Conservation (phyloP, 1,140 invertebrate species). For the Patella vulgata region DNA sequence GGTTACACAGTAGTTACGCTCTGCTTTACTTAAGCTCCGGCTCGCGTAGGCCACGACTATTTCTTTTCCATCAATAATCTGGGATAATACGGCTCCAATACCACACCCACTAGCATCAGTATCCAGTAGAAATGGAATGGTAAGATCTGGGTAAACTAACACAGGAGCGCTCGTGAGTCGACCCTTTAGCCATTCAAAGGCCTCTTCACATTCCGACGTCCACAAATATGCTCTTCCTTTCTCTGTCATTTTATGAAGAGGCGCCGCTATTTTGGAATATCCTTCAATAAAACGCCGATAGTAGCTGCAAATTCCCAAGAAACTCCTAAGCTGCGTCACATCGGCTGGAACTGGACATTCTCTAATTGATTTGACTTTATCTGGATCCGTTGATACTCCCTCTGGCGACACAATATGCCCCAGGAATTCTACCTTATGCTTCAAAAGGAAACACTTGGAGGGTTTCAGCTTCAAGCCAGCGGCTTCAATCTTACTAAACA, state of each 20-base stretch:
- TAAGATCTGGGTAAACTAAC: too few relatives aligned
- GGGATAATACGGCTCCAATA: constrained; percentile 50
- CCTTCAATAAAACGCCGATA: constrained; percentile 41
- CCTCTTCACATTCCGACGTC: constrained; percentile 20
- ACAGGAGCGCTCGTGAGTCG: constrained; percentile 28
- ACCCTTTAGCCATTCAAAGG: constrained; percentile 34
- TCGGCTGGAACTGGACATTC: constrained; percentile 47
- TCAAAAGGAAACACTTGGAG: constrained; percentile 66
- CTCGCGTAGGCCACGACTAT: constrained; percentile 44
- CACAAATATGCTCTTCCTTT: too few relatives aligned
- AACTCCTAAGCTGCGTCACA: constrained; percentile 41
- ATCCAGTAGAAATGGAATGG: constrained; percentile 39
- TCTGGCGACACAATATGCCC: constrained; percentile 40
- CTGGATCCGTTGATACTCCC: constrained; percentile 28
- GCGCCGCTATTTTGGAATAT: constrained; percentile 42
- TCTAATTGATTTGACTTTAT: constrained; percentile 50
- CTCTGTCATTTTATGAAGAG: constrained; percentile 26
- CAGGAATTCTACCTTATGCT: constrained; percentile 39
- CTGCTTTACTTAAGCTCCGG: constrained; percentile 29
- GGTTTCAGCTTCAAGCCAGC: constrained; percentile 65
- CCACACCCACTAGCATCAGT: constrained; percentile 39
- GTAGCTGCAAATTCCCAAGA: constrained; percentile 42
- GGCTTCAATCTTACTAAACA: constrained; percentile 22
- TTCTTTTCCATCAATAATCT: constrained; percentile 41
- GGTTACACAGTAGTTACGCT: too few relatives aligned